Evolutionary conservation across 2,113 vertebrate genomes (phyloP).

Genomic region (Catagonus wagneri): DNA sequence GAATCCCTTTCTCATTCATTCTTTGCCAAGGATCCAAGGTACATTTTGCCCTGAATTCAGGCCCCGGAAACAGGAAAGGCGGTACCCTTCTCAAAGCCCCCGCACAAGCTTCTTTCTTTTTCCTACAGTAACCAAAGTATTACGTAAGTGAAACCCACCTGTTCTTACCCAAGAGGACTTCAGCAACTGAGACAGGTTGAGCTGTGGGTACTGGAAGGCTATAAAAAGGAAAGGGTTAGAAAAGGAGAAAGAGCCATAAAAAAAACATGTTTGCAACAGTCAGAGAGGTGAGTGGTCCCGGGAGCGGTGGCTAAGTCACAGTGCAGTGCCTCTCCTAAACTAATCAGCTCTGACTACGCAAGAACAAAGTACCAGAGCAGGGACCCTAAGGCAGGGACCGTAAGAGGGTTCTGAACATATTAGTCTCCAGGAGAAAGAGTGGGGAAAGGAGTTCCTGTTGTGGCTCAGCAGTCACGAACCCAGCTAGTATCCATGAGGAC

Average conservation of each 20-base stretch:
- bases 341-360: neutral
- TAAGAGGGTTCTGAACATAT: neutral
- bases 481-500: too few relatives aligned
- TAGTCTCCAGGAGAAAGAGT: neutral
- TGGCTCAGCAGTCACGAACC: too few relatives aligned
- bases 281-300: neutral
- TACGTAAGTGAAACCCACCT: slow-evolving; percentile 87
- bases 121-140: neutral
- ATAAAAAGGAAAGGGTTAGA: slow-evolving; percentile 20
- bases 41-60: slow-evolving; percentile 73
- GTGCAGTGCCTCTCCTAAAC: neutral
- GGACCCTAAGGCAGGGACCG: fast-evolving
- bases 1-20: slow-evolving; percentile 63
- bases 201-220: slow-evolving; percentile 97
- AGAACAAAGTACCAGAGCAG: neutral
- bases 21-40: slow-evolving; percentile 69
- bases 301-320: neutral
- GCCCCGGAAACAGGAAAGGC: slow-evolving; percentile 25
- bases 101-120: neutral
- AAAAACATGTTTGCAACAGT: neutral
- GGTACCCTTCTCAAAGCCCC: neutral
- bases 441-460: too few relatives aligned
- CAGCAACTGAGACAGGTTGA: slow-evolving; percentile 94
- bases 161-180: slow-evolving; percentile 97
- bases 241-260: neutral